These are phyloP conservation scores for Oxygymnocypris stewartii DNA, from an alignment of 2,113 vertebrate genomes.

Conservation along the genomic window DNA sequence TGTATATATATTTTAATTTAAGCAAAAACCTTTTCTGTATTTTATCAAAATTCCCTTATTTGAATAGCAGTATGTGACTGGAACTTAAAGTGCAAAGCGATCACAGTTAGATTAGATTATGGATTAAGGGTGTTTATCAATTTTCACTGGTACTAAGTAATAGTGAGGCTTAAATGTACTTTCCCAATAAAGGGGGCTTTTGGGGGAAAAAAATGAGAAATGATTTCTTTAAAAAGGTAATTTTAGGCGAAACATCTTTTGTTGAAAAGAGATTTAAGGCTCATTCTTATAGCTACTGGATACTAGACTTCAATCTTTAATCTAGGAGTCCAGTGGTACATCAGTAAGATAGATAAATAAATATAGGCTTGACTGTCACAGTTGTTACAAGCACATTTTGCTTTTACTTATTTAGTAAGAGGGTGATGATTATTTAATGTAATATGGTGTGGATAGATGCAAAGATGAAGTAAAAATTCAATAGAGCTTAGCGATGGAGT, in stretches of 20 bases:
- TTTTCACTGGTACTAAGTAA: background rate
- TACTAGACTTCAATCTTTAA: background rate
- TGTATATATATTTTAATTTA: background rate
- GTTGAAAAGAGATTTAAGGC: background rate
- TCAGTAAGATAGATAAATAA: background rate
- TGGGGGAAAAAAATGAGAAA: background rate
- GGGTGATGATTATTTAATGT: background rate
- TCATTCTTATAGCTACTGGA: background rate
- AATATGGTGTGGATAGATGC: background rate
- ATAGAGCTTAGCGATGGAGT: background rate
- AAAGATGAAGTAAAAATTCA: background rate
- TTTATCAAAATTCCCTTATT: background rate
- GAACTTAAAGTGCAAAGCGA: background rate
- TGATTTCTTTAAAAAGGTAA: conserved; percentile 4
- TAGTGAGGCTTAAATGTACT: background rate
- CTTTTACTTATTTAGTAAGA: background rate
- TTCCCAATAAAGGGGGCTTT: conserved; percentile 6
- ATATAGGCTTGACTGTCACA: background rate
- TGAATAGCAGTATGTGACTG: background rate
- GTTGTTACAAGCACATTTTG: background rate
- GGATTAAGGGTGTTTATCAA: background rate
- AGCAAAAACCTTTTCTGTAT: background rate
- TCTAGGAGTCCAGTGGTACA: background rate
- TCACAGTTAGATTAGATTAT: background rate
- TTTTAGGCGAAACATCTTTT: background rate